These are phyloP conservation scores for Priocnemis perturbator DNA, from an alignment of 2,888 invertebrate species.

Conservation along the genomic window DNA sequence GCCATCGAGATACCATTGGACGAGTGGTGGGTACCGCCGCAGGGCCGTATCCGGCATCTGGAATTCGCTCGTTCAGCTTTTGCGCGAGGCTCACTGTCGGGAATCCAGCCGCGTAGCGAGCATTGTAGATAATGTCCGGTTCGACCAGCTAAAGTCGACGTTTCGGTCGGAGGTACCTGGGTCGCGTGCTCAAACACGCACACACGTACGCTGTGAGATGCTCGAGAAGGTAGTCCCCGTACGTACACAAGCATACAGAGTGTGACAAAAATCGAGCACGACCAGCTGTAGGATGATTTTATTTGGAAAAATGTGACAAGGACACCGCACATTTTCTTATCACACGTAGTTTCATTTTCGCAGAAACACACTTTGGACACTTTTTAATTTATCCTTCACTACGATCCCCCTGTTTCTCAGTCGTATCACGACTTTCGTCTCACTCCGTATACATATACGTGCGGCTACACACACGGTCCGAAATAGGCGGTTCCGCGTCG, in stretches of 20 bases:
- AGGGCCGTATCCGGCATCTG: not conserved
- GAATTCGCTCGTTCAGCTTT: conserved; percentile 6
- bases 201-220: not conserved
- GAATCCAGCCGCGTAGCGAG: conserved; percentile 15
- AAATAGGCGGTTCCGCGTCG: too few relatives aligned
- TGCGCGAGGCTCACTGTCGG: conserved; percentile 1
- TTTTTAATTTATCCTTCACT: too few relatives aligned
- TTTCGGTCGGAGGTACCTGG: conserved; percentile 12
- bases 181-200: not conserved
- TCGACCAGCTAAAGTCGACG: conserved; percentile 16
- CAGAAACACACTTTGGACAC: too few relatives aligned
- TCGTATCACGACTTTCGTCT: too few relatives aligned
- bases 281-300: too few relatives aligned
- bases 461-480: too few relatives aligned
- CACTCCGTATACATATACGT: too few relatives aligned
- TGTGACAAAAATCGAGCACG: too few relatives aligned
- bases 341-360: too few relatives aligned
- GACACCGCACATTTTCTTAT: too few relatives aligned
- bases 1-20: conserved; percentile 7
- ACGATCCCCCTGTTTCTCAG: too few relatives aligned
- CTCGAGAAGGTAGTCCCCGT: not conserved
- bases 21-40: conserved; percentile 5
- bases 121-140: conserved; percentile 23
- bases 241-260: not conserved
- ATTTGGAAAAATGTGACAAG: too few relatives aligned